Evolutionary conservation across 2,888 invertebrate species (phyloP), one percentile per base, ranked within the genome.

Genomic region (Epicampocera succincta): DNA sequence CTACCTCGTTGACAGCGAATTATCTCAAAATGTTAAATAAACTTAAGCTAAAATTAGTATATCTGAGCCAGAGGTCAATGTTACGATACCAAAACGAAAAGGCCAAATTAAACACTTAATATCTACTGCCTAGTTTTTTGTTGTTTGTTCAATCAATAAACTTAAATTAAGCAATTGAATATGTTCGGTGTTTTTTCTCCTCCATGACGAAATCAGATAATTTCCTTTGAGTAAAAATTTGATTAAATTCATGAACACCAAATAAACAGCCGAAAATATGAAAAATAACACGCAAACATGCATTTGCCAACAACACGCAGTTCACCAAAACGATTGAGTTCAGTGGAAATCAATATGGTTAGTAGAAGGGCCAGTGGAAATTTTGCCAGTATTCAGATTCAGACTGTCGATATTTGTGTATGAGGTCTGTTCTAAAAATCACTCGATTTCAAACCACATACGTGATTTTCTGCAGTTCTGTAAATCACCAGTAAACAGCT

Each of bases 271-370:
- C 58, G 40, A 60, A 71, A 78, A 68, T 74, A 77, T 74, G 33
- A 74, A 74, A 82, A 74, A 74, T 46, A 78, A 75, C 82, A 82
- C 82, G 82, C 78, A 82, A 82, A 82, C 82, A 82, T 82, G 78
- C 73, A 81, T 58, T 65, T 5, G n/a, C 29, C 48, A 58, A 52
- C 8, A 65, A 71, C 77, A 78, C 77, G 77, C 78, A 79, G 78
- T 68, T 50, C 33, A 21, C 21, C 38, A 48, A 25, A 66, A 58
- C 40, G 42, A 46, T 61, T 72, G 50, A 54, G 25, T 33, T 29
- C 25, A 42, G 12, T 2, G 6, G 6, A 50, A 75, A 50, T 19
- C 50, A 58, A 40, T 38, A 48, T 56, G 3, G 25, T n/a, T 50
- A n/a, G 2, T 17, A 3, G 25, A 44, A 21, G 12, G 2, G 17